Evolutionary conservation across 2,113 vertebrate species (phyloP).

Genomic region (Panthera uncia): DNA sequence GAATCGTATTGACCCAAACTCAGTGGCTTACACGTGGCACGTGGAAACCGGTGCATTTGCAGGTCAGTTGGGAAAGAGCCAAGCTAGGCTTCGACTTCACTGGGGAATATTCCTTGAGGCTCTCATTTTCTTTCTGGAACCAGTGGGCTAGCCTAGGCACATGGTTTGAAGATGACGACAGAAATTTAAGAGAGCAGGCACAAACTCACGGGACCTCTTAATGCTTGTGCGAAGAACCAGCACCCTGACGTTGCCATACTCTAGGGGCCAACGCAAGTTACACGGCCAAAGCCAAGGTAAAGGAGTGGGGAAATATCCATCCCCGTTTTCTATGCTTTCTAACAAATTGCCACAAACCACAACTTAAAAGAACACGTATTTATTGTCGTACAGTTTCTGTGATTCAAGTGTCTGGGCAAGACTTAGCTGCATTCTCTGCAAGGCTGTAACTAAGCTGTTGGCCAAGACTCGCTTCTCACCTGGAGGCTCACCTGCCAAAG

Average conservation of each 20-base stretch:
- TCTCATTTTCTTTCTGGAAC: neutral
- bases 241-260: neutral
- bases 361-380: neutral
- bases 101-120: too few relatives aligned
- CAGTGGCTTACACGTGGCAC: neutral
- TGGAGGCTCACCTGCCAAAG: neutral
- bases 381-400: neutral
- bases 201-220: neutral
- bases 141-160: neutral
- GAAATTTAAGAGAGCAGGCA: neutral
- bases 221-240: fast-evolving
- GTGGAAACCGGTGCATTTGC: neutral
- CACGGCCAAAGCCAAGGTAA: neutral
- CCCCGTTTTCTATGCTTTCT: neutral
- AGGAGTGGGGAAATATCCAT: neutral
- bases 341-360: neutral
- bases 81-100: neutral
- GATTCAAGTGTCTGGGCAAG: neutral
- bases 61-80: neutral
- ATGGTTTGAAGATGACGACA: neutral
- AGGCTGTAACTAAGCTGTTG: neutral
- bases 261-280: neutral
- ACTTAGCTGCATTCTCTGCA: neutral
- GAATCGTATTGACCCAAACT: neutral
- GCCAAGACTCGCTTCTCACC: neutral